These are phyloP conservation scores for Psettodes erumei DNA, from an alignment of 2,113 vertebrate species.

Conservation along the genomic window DNA sequence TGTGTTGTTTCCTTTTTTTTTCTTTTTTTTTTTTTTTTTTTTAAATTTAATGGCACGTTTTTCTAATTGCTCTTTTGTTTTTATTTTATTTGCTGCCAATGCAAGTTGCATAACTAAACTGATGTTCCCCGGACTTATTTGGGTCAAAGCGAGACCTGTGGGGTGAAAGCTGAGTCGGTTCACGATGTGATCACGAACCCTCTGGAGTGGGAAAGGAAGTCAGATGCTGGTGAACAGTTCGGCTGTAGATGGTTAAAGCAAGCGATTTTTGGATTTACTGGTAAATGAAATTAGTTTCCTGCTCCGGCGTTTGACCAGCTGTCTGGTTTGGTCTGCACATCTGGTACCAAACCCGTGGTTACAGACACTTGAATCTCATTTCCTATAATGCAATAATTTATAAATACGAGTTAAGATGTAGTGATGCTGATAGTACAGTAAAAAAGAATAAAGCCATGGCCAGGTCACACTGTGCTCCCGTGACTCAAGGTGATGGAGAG, in stretches of 20 bases:
- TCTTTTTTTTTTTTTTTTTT: too few species aligned
- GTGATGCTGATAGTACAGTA: constrained; percentile 37
- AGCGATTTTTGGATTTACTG: not conserved
- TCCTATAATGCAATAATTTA: constrained; percentile 65
- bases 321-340: constrained; percentile 3
- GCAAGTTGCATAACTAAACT: not conserved
- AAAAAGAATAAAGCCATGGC: constrained; percentile 57
- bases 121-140: not conserved
- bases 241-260: too few species aligned
- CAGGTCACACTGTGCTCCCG: constrained; percentile 34
- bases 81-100: not conserved
- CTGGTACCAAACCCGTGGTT: constrained; percentile 21
- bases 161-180: not conserved
- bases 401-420: constrained; percentile 3
- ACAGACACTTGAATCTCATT: constrained; percentile 34
- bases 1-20: not conserved
- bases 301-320: constrained; percentile 23
- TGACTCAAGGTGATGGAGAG: constrained; percentile 29
- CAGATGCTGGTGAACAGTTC: not conserved
- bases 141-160: not conserved
- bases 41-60: constrained; percentile 5
- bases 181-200: constrained; percentile 8
- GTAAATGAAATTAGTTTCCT: not conserved
- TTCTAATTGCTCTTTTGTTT: not conserved
- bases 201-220: constrained; percentile 1